phyloP scores from a whole-genome alignment of 2,888 invertebrate genomes.

The Dendrolimus pini region DNA sequence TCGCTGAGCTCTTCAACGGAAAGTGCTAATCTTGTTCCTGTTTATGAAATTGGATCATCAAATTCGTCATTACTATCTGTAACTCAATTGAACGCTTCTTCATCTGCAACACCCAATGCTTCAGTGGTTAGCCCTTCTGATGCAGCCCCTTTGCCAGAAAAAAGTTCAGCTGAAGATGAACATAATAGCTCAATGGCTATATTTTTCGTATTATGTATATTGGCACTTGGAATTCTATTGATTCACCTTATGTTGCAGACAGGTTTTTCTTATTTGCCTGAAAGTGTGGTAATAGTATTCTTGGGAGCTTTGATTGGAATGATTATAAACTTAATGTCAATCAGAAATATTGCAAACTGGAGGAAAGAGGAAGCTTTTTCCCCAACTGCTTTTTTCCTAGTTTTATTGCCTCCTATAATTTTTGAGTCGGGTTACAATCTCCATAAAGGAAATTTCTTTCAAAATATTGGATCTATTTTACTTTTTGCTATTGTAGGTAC shows the following conservation, averaged over 20 bases:
- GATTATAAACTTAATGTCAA: conserved; percentile 91
- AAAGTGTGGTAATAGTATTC: conserved; percentile 97
- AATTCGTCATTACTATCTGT: conserved; percentile 46
- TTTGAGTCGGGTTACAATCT: conserved; percentile 99
- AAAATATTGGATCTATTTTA: conserved; percentile 99
- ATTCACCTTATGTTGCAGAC: conserved; percentile 97
- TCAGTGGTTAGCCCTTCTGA: conserved; percentile 80
- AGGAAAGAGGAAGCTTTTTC: conserved; percentile 98
- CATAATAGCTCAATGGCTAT: conserved; percentile 98
- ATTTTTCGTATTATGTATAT: conserved; percentile 97
- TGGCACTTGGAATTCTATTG: conserved; percentile 94
- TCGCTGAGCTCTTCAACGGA: conserved; percentile 42
- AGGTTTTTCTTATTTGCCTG: conserved; percentile 97
- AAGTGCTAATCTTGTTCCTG: conserved; percentile 32
- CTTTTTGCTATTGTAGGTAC: conserved; percentile 99
- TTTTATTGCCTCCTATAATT: conserved; percentile 97
- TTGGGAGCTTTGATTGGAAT: conserved; percentile 95
- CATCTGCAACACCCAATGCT: conserved; percentile 41
- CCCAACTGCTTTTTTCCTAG: conserved; percentile 98
- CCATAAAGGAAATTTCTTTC: conserved; percentile 97
- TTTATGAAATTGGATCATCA: conserved; percentile 51
- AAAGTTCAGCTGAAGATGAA: conserved; percentile 95
- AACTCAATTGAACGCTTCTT: conserved; percentile 47
- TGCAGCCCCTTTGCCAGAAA: conserved; percentile 88
- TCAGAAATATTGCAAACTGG: conserved; percentile 94